Conservation (phyloP, 2,797 vertebrate genomes). For the Syngnathus rostellatus region DNA sequence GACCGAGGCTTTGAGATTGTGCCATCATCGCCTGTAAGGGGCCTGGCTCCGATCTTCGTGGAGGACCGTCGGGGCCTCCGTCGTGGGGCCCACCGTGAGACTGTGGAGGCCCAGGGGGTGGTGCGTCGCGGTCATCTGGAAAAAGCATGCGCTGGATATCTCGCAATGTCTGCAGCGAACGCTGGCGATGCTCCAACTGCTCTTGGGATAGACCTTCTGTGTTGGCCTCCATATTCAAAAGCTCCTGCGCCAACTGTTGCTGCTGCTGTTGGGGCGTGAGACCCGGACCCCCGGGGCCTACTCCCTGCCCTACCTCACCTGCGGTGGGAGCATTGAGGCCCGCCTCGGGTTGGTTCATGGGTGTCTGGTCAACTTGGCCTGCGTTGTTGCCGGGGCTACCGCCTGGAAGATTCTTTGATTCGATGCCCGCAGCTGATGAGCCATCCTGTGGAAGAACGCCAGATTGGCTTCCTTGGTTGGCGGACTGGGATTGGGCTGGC, state of each 20-base stretch:
- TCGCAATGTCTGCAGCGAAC: conserved; percentile 77
- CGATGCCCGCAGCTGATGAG: conserved; percentile 72
- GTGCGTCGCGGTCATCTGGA: conserved; percentile 84
- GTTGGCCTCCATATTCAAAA: conserved; percentile 88
- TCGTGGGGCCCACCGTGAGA: conserved; percentile 62
- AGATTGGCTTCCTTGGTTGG: conserved; percentile 78
- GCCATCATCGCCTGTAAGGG: conserved; percentile 98
- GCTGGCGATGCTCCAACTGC: conserved; percentile 75
- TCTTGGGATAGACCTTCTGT: conserved; percentile 95
- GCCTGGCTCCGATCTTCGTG: conserved; percentile 77
- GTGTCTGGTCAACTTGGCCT: conserved; percentile 78
- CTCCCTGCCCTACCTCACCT: conserved; percentile 54
- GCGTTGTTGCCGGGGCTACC: conserved; percentile 81
- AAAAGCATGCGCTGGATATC: conserved; percentile 99
- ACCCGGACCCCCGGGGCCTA: conserved; percentile 57
- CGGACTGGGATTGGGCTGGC: conserved; percentile 66
- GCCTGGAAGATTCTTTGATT: conserved; percentile 84
- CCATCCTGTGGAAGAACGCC: conserved; percentile 77
- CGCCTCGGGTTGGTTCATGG: conserved; percentile 68
- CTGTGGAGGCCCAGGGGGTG: conserved; percentile 57
- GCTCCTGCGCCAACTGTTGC: conserved; percentile 82
- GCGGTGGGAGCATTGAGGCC: conserved; percentile 61
- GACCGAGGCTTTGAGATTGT: conserved; percentile 94
- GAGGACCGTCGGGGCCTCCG: conserved; percentile 69
- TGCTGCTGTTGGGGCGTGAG: conserved; percentile 73